phyloP scores from a whole-genome alignment of 2,888 invertebrate species.

The Nemapogon koenigi region DNA sequence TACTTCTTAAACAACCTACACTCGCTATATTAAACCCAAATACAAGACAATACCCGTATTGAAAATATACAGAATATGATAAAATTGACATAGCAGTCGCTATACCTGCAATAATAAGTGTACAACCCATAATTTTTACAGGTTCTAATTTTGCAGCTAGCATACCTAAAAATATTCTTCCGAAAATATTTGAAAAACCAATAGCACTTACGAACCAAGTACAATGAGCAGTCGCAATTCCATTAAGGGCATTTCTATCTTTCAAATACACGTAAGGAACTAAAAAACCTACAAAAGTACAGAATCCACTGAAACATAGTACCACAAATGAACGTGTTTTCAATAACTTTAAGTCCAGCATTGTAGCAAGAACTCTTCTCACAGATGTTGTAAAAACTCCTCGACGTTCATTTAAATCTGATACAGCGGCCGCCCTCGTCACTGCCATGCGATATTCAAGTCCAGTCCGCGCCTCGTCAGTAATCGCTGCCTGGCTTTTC shows the following conservation, averaged over 20 bases:
- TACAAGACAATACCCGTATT: conserved; percentile 33
- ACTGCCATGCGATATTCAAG: conserved; percentile 54
- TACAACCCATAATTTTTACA: conserved; percentile 23
- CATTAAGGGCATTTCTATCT: conserved; percentile 32
- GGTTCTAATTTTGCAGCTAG: conserved; percentile 36
- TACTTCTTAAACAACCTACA: conserved; percentile 34
- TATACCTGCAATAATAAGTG: conserved; percentile 29
- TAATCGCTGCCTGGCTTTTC: conserved; percentile 36
- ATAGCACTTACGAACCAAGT: conserved; percentile 41
- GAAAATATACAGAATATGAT: conserved; percentile 35
- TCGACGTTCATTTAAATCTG: conserved; percentile 36
- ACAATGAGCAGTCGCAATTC: conserved; percentile 32
- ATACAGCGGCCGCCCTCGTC: conserved; percentile 41
- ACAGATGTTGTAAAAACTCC: conserved; percentile 46
- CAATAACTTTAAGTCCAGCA: conserved; percentile 46
- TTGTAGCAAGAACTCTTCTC: conserved; percentile 47
- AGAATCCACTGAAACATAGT: conserved; percentile 32
- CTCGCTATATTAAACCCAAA: conserved; percentile 40
- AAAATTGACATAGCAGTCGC: conserved; percentile 33
- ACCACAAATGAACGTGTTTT: conserved; percentile 34
- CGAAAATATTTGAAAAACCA: conserved; percentile 36
- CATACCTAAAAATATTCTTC: conserved; percentile 33
- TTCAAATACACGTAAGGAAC: conserved; percentile 45
- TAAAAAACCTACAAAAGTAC: conserved; percentile 36
- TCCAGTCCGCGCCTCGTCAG: conserved; percentile 32